Evolutionary conservation across 2,888 invertebrate species (phyloP), one percentile per base, ranked within the genome.

Genomic region (Tetanocera ferruginea): DNA sequence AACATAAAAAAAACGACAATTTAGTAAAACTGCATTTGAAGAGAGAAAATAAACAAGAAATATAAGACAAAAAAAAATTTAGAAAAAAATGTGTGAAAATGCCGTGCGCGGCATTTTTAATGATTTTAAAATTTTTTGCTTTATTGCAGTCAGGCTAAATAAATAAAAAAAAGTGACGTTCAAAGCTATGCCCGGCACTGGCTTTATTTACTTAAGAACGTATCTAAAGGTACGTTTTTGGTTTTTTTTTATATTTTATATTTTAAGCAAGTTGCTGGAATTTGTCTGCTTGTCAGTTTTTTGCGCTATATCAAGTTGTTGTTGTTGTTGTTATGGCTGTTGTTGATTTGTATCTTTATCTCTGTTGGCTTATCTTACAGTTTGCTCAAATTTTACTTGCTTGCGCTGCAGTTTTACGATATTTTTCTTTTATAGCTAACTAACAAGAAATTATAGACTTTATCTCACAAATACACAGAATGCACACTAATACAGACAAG

Each of bases 71-170:
- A 3, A 49, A 49, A 31, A 25, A 51, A 64, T 66, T 8, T 0
- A 23, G 25, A 2, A 66, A 66, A 49, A 78, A 75, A 76, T 79
- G 81, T 81, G 80, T 81, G 80, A 80, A 80, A 78, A 78, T 80
- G 74, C 79, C 80, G 80, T 78, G 67, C 62, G 14, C 70, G 37
- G 80, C 79, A 81, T 81, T 72, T 71, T 76, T 69, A 79, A 81
- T 77, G n/a, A 69, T 23, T n/a, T 31, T 71, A 31, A 28, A 6
- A 11, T 11, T 11, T 43, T 43, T 11, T 43, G 1, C 37, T 37
- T 37, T 37, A 5, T 37, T 37, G 37, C 43, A 43, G 43, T 3
- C 43, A 3, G 43, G 43, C 14, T 43, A 6, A 5, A 8, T 37
- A 1, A 43, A 43, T 3, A 43, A 43, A 43, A 43, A 43, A 43